phyloP scores from a whole-genome alignment of 2,113 vertebrate species.

The Stegostoma tigrinum region DNA sequence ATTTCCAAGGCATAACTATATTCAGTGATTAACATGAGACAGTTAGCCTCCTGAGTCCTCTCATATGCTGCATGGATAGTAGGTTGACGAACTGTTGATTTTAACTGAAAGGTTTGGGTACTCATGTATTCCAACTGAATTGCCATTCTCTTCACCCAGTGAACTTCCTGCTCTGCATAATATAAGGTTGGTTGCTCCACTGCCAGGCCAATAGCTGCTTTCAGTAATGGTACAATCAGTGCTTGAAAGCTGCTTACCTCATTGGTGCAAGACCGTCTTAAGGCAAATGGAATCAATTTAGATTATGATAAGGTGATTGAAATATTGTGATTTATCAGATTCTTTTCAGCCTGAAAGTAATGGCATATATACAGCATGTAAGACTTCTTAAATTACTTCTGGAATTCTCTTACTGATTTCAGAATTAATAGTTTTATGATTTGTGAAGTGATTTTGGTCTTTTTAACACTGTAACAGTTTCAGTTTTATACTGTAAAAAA shows the following conservation, averaged over 20 bases:
- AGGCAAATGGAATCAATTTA: not conserved
- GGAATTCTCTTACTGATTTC: not conserved
- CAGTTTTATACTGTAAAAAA: not conserved
- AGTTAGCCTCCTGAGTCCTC: not conserved
- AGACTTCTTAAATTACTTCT: not conserved
- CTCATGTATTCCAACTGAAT: not conserved
- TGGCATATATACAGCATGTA: not conserved
- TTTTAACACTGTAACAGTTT: not conserved
- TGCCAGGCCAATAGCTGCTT: not conserved
- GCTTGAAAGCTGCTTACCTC: not conserved
- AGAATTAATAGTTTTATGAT: not conserved
- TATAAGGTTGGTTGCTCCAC: not conserved
- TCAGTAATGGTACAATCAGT: not conserved
- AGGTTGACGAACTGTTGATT: not conserved
- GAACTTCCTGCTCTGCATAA: not conserved
- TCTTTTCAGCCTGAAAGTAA: not conserved
- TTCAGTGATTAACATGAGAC: not conserved
- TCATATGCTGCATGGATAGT: not conserved
- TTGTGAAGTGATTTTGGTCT: not conserved
- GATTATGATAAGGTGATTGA: not conserved
- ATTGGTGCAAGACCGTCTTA: not conserved
- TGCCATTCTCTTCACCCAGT: not conserved
- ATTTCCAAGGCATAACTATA: not conserved
- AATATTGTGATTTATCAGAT: not conserved
- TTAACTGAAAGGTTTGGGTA: not conserved